Conservation (phyloP, 2,113 vertebrate genomes). For the Menura novaehollandiae region DNA sequence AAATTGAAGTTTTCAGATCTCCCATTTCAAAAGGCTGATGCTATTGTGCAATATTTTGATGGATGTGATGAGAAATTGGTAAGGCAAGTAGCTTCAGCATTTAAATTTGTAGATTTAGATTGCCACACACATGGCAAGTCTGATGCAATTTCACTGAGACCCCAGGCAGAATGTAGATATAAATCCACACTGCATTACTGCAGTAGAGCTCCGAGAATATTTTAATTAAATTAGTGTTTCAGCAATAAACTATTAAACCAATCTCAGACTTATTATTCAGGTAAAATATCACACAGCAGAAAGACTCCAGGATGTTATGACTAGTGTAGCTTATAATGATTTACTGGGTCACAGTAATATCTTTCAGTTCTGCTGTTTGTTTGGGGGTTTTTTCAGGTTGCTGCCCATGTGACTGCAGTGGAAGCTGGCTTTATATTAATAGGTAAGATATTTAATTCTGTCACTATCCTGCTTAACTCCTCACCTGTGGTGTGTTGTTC, state of each 20-base stretch:
- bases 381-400: neutral
- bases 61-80: neutral
- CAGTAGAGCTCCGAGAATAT: neutral
- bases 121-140: slow-evolving; percentile 7
- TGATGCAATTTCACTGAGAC: slow-evolving; percentile 36
- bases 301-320: neutral
- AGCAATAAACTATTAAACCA: slow-evolving; percentile 35
- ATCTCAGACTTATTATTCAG: neutral
- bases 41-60: neutral
- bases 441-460: neutral
- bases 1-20: slow-evolving; percentile 14
- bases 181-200: neutral
- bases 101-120: neutral
- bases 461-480: neutral
- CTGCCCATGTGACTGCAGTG: neutral
- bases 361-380: neutral
- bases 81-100: neutral
- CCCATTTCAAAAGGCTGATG: neutral
- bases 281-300: neutral
- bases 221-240: slow-evolving; percentile 48
- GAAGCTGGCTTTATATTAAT: neutral
- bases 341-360: neutral
- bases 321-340: neutral
- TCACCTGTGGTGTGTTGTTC: neutral
- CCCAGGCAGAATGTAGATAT: neutral